These are phyloP conservation scores for Passer montanus DNA, from an alignment of 2,113 vertebrate genomes.

Conservation along the genomic window DNA sequence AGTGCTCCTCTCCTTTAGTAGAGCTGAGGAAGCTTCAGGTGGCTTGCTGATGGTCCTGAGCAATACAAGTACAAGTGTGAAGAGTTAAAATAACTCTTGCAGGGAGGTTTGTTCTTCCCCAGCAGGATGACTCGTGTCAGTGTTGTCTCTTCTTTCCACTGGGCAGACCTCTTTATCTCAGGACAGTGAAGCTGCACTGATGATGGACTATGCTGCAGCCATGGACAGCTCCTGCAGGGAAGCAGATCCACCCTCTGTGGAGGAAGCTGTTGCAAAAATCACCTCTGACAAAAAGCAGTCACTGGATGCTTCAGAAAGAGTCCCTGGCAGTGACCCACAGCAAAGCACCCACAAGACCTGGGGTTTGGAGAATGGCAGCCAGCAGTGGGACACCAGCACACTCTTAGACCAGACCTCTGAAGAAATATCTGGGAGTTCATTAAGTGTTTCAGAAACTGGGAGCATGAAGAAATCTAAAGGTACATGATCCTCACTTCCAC, in stretches of 20 bases:
- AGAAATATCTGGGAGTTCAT: conserved; percentile 84
- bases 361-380: conserved; percentile 56
- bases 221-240: conserved; percentile 84
- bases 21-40: background rate
- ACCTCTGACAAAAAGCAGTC: background rate
- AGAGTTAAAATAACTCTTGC: background rate
- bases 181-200: conserved; percentile 86
- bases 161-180: conserved; percentile 81
- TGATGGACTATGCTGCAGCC: conserved; percentile 89
- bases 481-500: conserved; percentile 19
- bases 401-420: conserved; percentile 79
- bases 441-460: conserved; percentile 83
- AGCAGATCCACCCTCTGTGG: conserved; percentile 33
- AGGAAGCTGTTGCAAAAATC: background rate
- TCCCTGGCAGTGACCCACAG: background rate
- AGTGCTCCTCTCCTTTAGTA: background rate
- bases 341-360: conserved; percentile 53
- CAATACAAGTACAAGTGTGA: background rate
- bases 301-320: background rate
- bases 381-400: conserved; percentile 76
- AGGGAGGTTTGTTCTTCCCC: background rate
- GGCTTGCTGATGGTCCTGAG: background rate
- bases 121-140: background rate
- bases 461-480: conserved; percentile 92
- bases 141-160: background rate